These are phyloP conservation scores for Fissipunctia ypsillon DNA, from an alignment of 2,888 invertebrate species.

Conservation along the genomic window DNA sequence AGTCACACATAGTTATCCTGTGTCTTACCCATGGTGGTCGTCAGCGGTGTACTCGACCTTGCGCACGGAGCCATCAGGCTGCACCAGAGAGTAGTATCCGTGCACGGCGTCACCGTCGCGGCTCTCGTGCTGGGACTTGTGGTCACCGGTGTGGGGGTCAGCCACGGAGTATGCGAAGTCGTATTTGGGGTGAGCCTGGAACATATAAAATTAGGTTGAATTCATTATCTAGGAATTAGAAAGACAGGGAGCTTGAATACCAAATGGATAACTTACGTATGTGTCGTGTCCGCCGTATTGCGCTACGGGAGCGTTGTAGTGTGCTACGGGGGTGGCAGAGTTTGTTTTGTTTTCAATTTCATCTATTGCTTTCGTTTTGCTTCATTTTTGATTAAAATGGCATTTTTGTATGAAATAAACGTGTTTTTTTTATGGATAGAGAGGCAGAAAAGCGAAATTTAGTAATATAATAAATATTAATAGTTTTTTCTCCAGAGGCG, in stretches of 20 bases:
- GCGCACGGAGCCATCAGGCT: conserved; percentile 83
- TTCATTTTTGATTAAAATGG: no score
- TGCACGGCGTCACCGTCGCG: conserved; percentile 90
- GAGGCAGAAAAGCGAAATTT: no score
- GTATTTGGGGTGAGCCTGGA: conserved; percentile 83
- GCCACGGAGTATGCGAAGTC: conserved; percentile 89
- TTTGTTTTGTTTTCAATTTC: no score
- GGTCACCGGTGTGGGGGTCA: conserved; percentile 91
- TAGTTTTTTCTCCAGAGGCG: no score
- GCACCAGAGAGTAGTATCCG: conserved; percentile 91
- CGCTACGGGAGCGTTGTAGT: conserved; percentile 41
- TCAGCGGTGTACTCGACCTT: conserved; percentile 86
- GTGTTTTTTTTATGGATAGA: no score
- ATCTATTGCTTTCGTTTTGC: no score
- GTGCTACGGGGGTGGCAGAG: conserved; percentile 38
- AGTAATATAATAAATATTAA: no score
- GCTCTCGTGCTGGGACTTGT: conserved; percentile 89
- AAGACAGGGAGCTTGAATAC: neutral
- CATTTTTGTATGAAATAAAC: no score
- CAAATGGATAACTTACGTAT: conserved; percentile 64
- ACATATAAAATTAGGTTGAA: neutral
- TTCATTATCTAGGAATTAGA: neutral
- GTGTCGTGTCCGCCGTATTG: conserved; percentile 72
- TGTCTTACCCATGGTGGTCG: conserved; percentile 72
- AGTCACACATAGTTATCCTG: no score